phyloP scores from a whole-genome alignment of 1,140 invertebrate species.

The Drosophila albomicans region DNA sequence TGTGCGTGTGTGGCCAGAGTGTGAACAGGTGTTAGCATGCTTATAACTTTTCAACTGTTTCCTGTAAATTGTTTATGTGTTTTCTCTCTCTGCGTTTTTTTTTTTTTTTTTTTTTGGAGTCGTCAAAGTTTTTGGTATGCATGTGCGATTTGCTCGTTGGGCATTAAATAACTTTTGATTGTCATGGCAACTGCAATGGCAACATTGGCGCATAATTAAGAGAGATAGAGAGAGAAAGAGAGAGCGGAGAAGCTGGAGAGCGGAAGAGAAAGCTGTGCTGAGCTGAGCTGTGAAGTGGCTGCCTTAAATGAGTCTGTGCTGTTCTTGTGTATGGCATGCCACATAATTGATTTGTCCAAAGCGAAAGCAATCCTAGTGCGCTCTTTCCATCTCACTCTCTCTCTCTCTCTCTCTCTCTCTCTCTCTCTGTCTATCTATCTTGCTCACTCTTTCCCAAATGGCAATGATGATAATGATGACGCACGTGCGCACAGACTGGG shows the following conservation, averaged over 20 bases:
- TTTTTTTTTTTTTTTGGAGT: conserved; percentile 31
- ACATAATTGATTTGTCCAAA: conserved; percentile 74
- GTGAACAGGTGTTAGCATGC: conserved; percentile 69
- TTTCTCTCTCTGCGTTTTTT: conserved; percentile 18
- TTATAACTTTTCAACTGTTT: conserved; percentile 75
- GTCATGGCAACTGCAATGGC: conserved; percentile 68
- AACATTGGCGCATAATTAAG: conserved; percentile 68
- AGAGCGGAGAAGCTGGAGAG: neutral
- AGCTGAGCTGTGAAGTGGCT: conserved; percentile 9
- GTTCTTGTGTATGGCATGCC: conserved; percentile 16
- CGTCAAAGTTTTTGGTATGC: conserved; percentile 31
- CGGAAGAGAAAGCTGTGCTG: neutral
- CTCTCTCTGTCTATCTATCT: no score
- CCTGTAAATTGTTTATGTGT: conserved; percentile 49
- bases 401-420: no score
- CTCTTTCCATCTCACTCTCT: neutral
- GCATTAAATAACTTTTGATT: conserved; percentile 73
- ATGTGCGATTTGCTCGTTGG: conserved; percentile 61
- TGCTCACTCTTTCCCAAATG: conserved; percentile 22
- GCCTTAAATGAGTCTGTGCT: conserved; percentile 13
- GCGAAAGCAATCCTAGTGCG: conserved; percentile 39
- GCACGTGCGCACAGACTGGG: conserved; percentile 57
- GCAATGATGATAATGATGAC: conserved; percentile 41
- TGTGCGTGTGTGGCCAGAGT: conserved; percentile 8
- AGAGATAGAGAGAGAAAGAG: conserved; percentile 1